These are phyloP conservation scores for Lithophane semibrunnea DNA, from an alignment of 2,888 invertebrate species.

Conservation along the genomic window DNA sequence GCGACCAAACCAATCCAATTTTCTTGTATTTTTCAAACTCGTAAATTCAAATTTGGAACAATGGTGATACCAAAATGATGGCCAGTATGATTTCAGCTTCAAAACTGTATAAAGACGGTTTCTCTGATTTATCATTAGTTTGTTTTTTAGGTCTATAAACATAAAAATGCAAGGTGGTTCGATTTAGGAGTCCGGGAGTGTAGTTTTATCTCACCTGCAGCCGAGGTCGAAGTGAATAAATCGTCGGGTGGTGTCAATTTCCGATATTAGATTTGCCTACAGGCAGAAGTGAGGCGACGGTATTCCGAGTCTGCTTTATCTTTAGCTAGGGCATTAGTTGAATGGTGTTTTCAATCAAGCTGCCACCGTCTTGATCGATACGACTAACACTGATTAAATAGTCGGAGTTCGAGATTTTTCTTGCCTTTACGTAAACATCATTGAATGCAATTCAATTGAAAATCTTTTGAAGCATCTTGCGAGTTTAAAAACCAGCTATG, in stretches of 20 bases:
- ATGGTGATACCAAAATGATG: too few relatives aligned
- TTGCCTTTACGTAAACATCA: constrained; percentile 13
- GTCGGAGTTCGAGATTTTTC: constrained; percentile 13
- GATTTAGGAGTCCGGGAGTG: constrained; percentile 1
- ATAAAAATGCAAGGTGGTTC: not conserved
- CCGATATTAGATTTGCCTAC: constrained; percentile 86
- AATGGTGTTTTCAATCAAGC: constrained; percentile 61
- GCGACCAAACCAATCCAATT: too few relatives aligned
- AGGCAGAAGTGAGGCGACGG: constrained; percentile 73
- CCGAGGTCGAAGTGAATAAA: constrained; percentile 82
- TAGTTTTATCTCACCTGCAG: constrained; percentile 81
- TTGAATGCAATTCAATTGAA: constrained; percentile 24
- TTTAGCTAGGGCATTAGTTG: constrained; percentile 63
- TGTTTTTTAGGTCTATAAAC: not conserved
- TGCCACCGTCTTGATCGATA: constrained; percentile 49
- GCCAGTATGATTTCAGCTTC: too few relatives aligned
- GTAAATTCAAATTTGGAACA: too few relatives aligned
- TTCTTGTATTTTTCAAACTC: too few relatives aligned
- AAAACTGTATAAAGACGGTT: not conserved
- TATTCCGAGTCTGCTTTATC: constrained; percentile 72
- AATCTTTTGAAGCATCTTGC: constrained; percentile 17
- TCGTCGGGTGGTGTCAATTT: constrained; percentile 85
- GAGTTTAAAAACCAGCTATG: not conserved
- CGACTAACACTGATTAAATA: constrained; percentile 41
- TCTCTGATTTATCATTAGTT: not conserved